Base-by-base conservation (phyloP, 2,888 invertebrate species). In the Hydraecia micacea region DNA sequence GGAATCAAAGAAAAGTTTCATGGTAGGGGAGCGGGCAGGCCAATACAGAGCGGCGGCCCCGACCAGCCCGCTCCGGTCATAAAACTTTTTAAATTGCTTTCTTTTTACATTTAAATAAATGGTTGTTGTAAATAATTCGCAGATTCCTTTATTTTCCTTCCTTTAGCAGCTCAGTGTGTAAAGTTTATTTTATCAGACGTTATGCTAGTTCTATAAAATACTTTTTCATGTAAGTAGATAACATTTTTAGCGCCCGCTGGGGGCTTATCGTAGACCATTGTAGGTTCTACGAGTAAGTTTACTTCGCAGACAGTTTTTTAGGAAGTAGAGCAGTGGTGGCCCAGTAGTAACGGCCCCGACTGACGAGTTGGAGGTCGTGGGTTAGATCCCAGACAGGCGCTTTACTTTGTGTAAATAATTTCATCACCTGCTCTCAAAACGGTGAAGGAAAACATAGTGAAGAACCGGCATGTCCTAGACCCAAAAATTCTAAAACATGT, bases 11-110 rank as follows among this genome's bases (percentile, higher is more conserved):
- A 66, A 80, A 77, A 84, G 70, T 81, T 84, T 66, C 78, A 66
- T 86, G 52, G 79, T 77, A 76, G 46, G 73, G 69, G 75, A 15
- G 18, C n/a, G 36, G 13, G 70, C 79, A 75, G 46, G 46, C 80
- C 77, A 74, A 72, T 69, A 58, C 72, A 25, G 52, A 70, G 52
- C 81, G 68, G 62, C 52, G 32, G 32, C 32, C 32, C 32, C 58
- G 70, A 49, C 76, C 49, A 67, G 71, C 77, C 69, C 69, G 55
- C 76, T 46, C 69, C 71, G 66, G 75, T 76, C 87, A 87, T 88
- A 87, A 87, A 88, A 88, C 88, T 88, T 87, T 86, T 87, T 81
- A 87, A 85, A 87, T 87, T 85, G 87, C 88, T 81, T 86, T 87
- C 85, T 87, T 88, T 88, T 88, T 76, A 86, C 86, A 87, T 87